phyloP scores from a whole-genome alignment of 2,113 vertebrate species.

The Rhynchomys soricoides region DNA sequence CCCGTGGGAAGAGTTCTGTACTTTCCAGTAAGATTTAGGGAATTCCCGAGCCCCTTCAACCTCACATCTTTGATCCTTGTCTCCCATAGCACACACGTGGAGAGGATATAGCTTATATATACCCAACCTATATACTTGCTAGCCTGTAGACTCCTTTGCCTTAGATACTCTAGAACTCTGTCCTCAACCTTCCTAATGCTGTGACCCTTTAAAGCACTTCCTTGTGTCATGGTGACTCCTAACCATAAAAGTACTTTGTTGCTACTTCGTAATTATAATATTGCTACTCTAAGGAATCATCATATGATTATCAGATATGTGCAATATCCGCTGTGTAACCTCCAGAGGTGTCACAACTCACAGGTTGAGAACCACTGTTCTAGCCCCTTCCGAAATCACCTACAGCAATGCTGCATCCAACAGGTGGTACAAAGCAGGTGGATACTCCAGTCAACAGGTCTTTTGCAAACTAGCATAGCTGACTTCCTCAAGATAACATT shows the following conservation, averaged over 20 bases:
- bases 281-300: too few species aligned
- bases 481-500: neutral
- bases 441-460: neutral
- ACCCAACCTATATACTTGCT: neutral
- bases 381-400: neutral
- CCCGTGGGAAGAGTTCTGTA: neutral
- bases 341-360: too few species aligned
- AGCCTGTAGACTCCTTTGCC: too few species aligned
- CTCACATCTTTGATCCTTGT: neutral
- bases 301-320: too few species aligned
- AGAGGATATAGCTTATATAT: neutral
- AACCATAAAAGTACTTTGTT: too few species aligned
- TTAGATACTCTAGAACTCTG: too few species aligned
- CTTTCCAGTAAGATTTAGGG: neutral
- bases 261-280: too few species aligned
- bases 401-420: neutral
- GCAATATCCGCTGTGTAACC: too few species aligned
- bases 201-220: too few species aligned
- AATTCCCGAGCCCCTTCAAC: neutral
- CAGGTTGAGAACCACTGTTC: too few species aligned
- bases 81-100: neutral
- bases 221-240: too few species aligned
- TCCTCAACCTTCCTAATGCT: too few species aligned
- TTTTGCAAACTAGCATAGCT: neutral
- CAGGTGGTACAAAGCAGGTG: neutral